Evolutionary conservation across 2,888 invertebrate species (phyloP), one percentile per base, ranked within the genome.

Genomic region (Agrilus mali): DNA sequence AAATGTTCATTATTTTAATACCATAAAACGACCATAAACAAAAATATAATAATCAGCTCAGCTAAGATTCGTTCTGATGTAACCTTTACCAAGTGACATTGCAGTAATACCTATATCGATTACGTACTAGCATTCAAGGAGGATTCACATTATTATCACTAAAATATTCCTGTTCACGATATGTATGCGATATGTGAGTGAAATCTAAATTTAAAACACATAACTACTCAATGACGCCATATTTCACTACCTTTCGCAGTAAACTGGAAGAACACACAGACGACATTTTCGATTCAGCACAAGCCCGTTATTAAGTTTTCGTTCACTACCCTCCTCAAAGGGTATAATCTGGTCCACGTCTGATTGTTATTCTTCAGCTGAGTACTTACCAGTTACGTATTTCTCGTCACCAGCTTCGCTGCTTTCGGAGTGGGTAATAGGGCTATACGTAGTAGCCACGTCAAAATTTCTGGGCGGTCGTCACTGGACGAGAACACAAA

Each of bases 401-500:
- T 85, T 83, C 82, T 86, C 86, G 86, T 87, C 86, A 86, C 86
- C 81, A 82, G 81, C 77, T 85, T 83, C 84, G 83, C 84, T 81
- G 86, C 83, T 80, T 83, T 83, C 82, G 83, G 86, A 86, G 82
- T 86, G 86, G 86, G 84, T 82, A 85, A 80, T 78, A 80, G 78
- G 80, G 80, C 80, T 78, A 83, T 86, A 87, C 86, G 87, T 87
- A 87, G 83, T 78, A 82, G 83, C 83, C 83, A 84, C 84, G 84
- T 85, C 84, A 84, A 84, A 82, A 80, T 79, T 78, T 79, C 79
- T 79, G 78, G 79, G 78, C 79, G 79, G 72, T 82, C 82, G 82
- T 82, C 82, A 82, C 82, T 79, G 79, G 78, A 75, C 74, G 77
- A 78, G 75, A 74, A 74, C 77, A 74, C 75, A 77, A 77, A 75